phyloP scores from a whole-genome alignment of 2,888 invertebrate species.

The Enchytraeus crypticus region DNA sequence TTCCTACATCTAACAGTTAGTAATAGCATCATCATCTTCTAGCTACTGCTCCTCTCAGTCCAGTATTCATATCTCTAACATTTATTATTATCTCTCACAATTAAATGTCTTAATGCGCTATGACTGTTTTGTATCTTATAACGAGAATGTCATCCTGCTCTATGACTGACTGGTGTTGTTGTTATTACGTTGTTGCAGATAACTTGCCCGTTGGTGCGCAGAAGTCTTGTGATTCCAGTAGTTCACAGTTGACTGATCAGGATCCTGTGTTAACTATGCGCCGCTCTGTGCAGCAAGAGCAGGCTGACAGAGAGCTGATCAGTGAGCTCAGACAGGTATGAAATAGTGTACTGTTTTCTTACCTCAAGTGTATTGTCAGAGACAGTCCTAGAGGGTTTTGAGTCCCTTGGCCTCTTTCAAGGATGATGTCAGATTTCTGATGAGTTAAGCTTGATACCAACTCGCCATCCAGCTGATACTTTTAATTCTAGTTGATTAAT shows the following conservation, averaged over 20 bases:
- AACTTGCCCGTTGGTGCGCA: constrained; percentile 17
- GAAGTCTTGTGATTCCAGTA: constrained; percentile 29
- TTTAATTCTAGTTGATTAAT: background rate
- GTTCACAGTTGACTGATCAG: constrained; percentile 32
- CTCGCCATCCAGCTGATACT: background rate
- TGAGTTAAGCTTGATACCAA: background rate
- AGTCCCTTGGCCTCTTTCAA: background rate
- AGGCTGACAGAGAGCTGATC: constrained; percentile 76
- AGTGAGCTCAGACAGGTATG: constrained; percentile 69
- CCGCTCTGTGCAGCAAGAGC: constrained; percentile 79
- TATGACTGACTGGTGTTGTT: no score
- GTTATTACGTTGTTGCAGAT: background rate
- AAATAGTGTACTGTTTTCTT: no score
- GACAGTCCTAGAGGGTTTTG: no score
- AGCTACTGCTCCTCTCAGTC: no score
- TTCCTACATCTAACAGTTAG: no score
- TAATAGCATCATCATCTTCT: no score
- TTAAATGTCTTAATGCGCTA: no score
- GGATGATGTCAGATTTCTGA: background rate
- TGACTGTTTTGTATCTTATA: no score
- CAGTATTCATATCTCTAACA: no score
- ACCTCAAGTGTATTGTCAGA: no score
- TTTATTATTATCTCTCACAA: no score
- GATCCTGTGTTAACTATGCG: constrained; percentile 81
- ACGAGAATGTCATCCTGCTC: no score